Base-by-base conservation (phyloP, 2,113 vertebrate species). In the Bettongia penicillata region DNA sequence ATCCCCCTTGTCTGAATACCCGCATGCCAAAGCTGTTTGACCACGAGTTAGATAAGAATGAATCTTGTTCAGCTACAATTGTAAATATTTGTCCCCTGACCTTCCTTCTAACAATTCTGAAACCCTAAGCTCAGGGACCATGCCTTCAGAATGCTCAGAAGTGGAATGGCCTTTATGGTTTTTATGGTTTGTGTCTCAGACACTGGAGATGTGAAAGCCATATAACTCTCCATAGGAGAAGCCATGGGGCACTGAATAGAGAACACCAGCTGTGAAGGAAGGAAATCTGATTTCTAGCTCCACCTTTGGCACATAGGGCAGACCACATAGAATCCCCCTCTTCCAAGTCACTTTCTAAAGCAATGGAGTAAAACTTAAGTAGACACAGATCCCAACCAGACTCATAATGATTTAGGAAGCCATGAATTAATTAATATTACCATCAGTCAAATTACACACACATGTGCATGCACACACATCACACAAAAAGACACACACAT, bases 241-340 rank as follows among this genome's bases (percentile, higher is more conserved):
- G 68, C 37, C 37, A n/a, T 77, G 37, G 14, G 3, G 4, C 14
- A n/a, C 6, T 77, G 16, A 4, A 77, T n/a, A 43, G 16, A 77
- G 37, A 19, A 7, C 6, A 22, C 16, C n/a, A 16, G 1, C 37
- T 43, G 5, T 7, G 37, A 43, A 8, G 0, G n/a, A 4, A 16
- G 3, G 19, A 77, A n/a, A 16, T n/a, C 11, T n/a, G 68, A n/a
- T 4, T 77, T 43, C 37, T 16, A n/a, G 9, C 5, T 16, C 16
- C 68, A n/a, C 37, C 37, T 77, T 77, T 22, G 37, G 37, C n/a
- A 8, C 16, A 43, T 19, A 68, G 61, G 31, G 61, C 28, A 61
- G 57, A 61, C 10, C 57, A 61, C 57, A 31, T 16, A n/a, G 3
- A 68, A 68, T 5, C 12, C 5, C 3, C 3, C 2, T 37, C 1